Conservation (phyloP, 2,113 vertebrate genomes). For the Sardina pilchardus region DNA sequence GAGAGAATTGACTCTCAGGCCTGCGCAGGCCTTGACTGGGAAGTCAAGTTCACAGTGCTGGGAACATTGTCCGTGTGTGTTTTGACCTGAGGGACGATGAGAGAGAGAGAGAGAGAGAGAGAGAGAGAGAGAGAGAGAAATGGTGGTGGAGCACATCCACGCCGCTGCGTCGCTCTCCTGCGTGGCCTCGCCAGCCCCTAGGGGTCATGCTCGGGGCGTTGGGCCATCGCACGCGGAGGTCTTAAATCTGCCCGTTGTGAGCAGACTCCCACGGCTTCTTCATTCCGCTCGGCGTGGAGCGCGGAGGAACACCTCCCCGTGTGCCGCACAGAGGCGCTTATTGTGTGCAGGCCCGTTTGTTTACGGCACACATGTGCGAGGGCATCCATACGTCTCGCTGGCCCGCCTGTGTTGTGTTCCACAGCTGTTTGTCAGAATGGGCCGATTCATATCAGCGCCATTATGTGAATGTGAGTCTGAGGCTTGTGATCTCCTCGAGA, state of each 20-base stretch:
- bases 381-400: background rate
- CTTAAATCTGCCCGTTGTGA: background rate
- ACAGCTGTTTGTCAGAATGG: constrained; percentile 33
- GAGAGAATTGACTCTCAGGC: background rate
- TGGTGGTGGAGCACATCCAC: background rate
- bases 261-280: background rate
- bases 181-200: background rate
- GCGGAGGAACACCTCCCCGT: background rate
- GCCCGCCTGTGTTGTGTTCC: background rate
- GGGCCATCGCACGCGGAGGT: background rate
- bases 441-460: constrained; percentile 37
- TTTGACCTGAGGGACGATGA: background rate
- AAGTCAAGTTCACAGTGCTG: constrained; percentile 36
- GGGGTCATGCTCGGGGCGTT: background rate
- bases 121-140: background rate
- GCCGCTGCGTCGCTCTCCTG: background rate
- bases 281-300: background rate
- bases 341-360: background rate
- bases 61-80: constrained; percentile 27
- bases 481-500: constrained; percentile 27
- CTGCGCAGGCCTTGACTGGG: constrained; percentile 20
- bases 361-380: background rate
- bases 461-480: constrained; percentile 28
- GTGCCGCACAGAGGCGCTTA: background rate
- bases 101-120: background rate